phyloP scores from a whole-genome alignment of 2,888 invertebrate species.

The Protonemura montana region DNA sequence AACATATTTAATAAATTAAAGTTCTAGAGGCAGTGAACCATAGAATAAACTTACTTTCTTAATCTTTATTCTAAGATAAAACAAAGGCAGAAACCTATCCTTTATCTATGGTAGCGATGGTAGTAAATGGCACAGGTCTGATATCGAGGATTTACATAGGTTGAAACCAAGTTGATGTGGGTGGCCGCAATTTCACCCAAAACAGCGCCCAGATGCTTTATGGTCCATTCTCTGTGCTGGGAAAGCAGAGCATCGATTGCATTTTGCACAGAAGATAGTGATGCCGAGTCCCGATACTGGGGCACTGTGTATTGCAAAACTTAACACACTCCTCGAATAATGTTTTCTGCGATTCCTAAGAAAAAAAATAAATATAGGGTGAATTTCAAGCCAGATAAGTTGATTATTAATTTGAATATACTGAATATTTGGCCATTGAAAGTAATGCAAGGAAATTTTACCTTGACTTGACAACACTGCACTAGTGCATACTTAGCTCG shows the following conservation, averaged over 20 bases:
- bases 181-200: conserved; percentile 70
- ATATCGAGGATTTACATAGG: conserved; percentile 66
- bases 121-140: too few species aligned
- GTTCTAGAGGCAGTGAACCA: too few species aligned
- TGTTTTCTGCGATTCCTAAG: conserved; percentile 80
- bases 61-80: too few species aligned
- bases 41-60: too few species aligned
- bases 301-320: conserved; percentile 78
- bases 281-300: conserved; percentile 80
- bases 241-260: conserved; percentile 72
- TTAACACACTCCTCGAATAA: conserved; percentile 80
- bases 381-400: background rate
- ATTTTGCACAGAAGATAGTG: conserved; percentile 76
- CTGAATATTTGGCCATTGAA: too few species aligned
- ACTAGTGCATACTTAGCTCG: too few species aligned
- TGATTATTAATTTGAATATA: too few species aligned
- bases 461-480: conserved; percentile 77
- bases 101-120: too few species aligned
- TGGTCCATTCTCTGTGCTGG: conserved; percentile 73
- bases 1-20: too few species aligned
- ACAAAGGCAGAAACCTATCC: too few species aligned
- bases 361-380: too few species aligned
- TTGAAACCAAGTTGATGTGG: conserved; percentile 69
- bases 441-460: conserved; percentile 57
- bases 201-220: conserved; percentile 73